Evolutionary conservation across 1,140 invertebrate genomes (phyloP), one percentile per base, ranked within the genome.

Genomic region (Drosophila pallidifrons): DNA sequence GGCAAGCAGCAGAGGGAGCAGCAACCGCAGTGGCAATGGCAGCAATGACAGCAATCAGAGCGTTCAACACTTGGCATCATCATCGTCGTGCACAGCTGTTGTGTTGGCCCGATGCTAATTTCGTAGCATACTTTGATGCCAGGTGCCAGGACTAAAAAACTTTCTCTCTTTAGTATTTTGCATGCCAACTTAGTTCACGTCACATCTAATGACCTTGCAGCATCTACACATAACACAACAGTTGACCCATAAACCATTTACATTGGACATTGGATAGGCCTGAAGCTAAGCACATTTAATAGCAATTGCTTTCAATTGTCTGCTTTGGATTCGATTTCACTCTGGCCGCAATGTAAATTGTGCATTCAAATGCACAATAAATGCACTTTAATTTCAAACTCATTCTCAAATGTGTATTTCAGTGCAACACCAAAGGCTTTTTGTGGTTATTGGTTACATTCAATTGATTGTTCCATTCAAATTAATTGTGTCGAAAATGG

Each of bases 51-150:
- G 80, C 83, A 83, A 87, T 88, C 83, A 88, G 82, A 87, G 82
- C 82, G 82, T 83, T 87, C 72, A 68, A 74, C 82, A 88, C 83
- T 87, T 82, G 82, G 83, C 76, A 72, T 57, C 78, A 58, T 61
- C 72, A 55, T 79, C 81, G 60, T 79, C 81, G 60, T 65, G 54
- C 41, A 57, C 79, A 80, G 73, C 77, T 80, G 68, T 60, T 71
- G 79, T 46, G 79, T 46, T 64, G 45, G 55, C 35, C 10, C 7
- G 1, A 7, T 72, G 82, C 82, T 87, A 87, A 87, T 87, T 88
- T 78, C 59, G 82, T 64, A 64, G 82, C 79, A 75, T 79, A 81
- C 78, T 81, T 49, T 70, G 58, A 45, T 30, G 45, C 5, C 5
- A 38, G 52, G 30, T 47, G 30, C 28, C 46, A 28, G 38, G 13